Evolutionary conservation across 2,888 invertebrate genomes (phyloP).

Genomic region (Isotomurus palustris): DNA sequence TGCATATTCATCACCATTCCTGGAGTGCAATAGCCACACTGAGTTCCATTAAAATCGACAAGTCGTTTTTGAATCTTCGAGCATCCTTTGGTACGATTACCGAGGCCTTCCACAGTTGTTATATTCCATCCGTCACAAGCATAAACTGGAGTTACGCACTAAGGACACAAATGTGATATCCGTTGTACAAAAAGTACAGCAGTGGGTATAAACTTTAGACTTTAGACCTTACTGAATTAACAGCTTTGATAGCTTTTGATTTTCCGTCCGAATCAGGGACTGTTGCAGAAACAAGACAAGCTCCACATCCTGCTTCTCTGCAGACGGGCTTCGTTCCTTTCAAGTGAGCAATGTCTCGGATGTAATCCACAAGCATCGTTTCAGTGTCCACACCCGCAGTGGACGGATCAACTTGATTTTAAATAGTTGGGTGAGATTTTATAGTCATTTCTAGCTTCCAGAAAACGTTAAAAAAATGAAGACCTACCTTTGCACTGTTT

Average conservation of each 20-base stretch:
- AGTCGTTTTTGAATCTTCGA: constrained; percentile 50
- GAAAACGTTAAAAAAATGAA: too few species aligned
- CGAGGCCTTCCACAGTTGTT: constrained; percentile 51
- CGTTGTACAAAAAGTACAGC: neutral
- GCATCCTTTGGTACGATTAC: constrained; percentile 48
- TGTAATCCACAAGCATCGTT: constrained; percentile 57
- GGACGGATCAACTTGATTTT: neutral
- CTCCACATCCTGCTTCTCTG: constrained; percentile 67
- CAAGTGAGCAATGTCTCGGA: constrained; percentile 59
- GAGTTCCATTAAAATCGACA: constrained; percentile 51
- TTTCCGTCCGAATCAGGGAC: constrained; percentile 45
- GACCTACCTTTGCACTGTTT: neutral
- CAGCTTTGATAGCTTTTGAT: constrained; percentile 55
- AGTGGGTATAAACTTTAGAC: neutral
- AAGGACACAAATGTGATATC: constrained; percentile 19
- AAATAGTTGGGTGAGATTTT: too few species aligned
- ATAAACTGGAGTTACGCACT: constrained; percentile 64
- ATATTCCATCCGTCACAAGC: constrained; percentile 60
- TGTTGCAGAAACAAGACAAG: constrained; percentile 51
- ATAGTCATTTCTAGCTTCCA: too few species aligned
- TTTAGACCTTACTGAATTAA: constrained; percentile 60
- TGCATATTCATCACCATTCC: constrained; percentile 65
- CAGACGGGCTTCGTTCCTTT: constrained; percentile 69
- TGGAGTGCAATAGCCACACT: constrained; percentile 51
- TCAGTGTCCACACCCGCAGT: constrained; percentile 51